phyloP scores from a whole-genome alignment of 2,888 invertebrate species.

The Synergus gifuensis region DNA sequence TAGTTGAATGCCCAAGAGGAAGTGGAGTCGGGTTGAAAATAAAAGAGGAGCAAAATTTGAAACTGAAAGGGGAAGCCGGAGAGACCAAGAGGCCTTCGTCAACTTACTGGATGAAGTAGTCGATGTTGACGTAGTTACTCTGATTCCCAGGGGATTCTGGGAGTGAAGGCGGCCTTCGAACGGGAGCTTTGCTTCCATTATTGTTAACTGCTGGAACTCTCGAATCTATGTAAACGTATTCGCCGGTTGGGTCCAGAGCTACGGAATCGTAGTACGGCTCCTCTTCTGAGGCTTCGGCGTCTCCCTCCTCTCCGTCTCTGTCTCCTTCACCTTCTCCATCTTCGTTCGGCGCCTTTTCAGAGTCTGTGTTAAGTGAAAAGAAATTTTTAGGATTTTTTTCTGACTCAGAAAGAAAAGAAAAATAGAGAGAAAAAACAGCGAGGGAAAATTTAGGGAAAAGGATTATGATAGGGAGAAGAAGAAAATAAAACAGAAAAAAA shows the following conservation, averaged over 20 bases:
- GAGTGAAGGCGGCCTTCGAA: slow-evolving; percentile 78
- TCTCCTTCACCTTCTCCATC: slow-evolving; percentile 73
- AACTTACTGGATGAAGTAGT: slow-evolving; percentile 91
- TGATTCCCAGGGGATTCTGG: slow-evolving; percentile 89
- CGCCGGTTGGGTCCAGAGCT: slow-evolving; percentile 80
- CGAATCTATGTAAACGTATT: slow-evolving; percentile 88
- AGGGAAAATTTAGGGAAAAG: too few relatives aligned
- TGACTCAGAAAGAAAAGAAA: too few relatives aligned
- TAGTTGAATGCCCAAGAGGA: slow-evolving; percentile 18
- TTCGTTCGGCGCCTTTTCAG: slow-evolving; percentile 74
- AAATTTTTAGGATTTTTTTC: neutral
- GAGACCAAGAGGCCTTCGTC: neutral
- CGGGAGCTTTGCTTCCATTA: slow-evolving; percentile 67
- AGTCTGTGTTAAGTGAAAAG: slow-evolving; percentile 60
- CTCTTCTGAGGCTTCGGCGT: slow-evolving; percentile 75
- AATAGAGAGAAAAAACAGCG: too few relatives aligned
- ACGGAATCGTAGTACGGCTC: slow-evolving; percentile 81
- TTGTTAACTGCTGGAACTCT: slow-evolving; percentile 78
- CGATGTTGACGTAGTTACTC: slow-evolving; percentile 95
- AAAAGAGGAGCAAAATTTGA: neutral
- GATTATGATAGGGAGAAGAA: too few relatives aligned
- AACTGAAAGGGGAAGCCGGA: slow-evolving; percentile 5
- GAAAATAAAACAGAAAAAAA: too few relatives aligned
- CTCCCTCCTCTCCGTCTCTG: slow-evolving; percentile 74
- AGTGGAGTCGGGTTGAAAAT: neutral